A percentile compares a stretch with the other conserved stretches of the same genome.
Evolutionary conservation across 2,797 vertebrate species (phyloP).

Genomic region (Benthosema pterotum): DNA sequence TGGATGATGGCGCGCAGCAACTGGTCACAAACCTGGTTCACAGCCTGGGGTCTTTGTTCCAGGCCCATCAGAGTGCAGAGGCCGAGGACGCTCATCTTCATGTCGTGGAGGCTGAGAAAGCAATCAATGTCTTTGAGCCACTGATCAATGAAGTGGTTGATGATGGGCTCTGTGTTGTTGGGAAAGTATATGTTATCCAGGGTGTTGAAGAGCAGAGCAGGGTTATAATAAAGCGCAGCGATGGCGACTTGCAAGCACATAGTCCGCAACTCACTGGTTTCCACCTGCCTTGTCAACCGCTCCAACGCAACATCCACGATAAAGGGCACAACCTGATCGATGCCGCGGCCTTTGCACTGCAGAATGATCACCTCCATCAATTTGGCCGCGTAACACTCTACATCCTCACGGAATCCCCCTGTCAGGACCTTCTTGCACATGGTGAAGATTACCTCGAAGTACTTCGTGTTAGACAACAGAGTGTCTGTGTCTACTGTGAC

Average conservation of each 20-base stretch:
- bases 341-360: conserved; percentile 98
- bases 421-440: conserved; percentile 99
- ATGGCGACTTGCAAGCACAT: conserved; percentile 99
- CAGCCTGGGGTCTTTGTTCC: conserved; percentile 92
- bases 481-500: conserved; percentile 98
- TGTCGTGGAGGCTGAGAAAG: conserved; percentile 97
- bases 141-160: conserved; percentile 97
- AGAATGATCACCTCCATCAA: conserved; percentile 96
- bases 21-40: conserved; percentile 93
- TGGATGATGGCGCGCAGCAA: conserved; percentile 96
- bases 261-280: conserved; percentile 97
- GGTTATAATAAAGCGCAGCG: conserved; percentile 96
- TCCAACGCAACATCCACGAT: conserved; percentile 96
- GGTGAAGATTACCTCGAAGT: conserved; percentile 98
- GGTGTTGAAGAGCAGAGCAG: conserved; percentile 93
- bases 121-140: conserved; percentile 99
- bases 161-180: conserved; percentile 98
- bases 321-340: conserved; percentile 97
- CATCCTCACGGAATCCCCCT: conserved; percentile 95
- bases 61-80: conserved; percentile 97
- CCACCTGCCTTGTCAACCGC: conserved; percentile 96
- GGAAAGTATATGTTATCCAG: conserved; percentile 97
- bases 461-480: conserved; percentile 96
- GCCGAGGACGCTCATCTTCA: conserved; percentile 97
- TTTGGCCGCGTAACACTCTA: conserved; percentile 97